Base-by-base conservation (phyloP, 2,797 vertebrate species). In the Antrozous pallidus region DNA sequence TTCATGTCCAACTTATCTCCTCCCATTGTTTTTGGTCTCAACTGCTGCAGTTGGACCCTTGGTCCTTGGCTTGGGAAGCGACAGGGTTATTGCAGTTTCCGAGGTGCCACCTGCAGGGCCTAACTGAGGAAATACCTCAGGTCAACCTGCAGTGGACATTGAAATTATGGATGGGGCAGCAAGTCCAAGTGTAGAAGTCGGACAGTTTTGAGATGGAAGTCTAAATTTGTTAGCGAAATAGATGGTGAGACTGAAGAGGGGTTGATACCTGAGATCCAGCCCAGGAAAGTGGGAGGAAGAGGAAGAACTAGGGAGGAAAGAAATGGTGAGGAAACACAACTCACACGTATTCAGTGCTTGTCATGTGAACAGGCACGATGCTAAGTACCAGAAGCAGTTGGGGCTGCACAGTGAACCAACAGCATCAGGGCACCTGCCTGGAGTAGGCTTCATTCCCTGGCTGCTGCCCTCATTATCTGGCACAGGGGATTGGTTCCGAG, bases 261-360 rank as follows among this genome's bases (percentile, higher is more conserved):
- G 20, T 1, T 67, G 12, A 49, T 33, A 26, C 0, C 22, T 70
- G 20, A 45, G 45, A 12, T 51, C 13, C 65, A 73, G 8, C 16
- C 40, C 28, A 47, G 33, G 47, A 54, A 51, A 54, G 13, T 5
- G 24, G 38, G 36, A 3, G 0, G 6, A 7, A 9, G 36, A 6
- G 0, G 12, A 33, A 36, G 2, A 40, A 33, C 11, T 1, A 1
- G 10, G 61, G 28, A 42, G 11, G n/a, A 58, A 1, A 33, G 4
- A 16, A 45, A 88, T 6, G 17, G 65, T 18, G 56, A 69, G 0
- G 36, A 38, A 47, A 61, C 20, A 42, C 24, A 84, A 3, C 10
- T 14, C n/a, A 28, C 2, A 33, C 1, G 16, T 61, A 51, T 31
- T 70, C 49, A 49, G 2, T 8, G 17, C 38, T 74, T 28, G 36